These are phyloP conservation scores for Lepidonotus clava DNA, from an alignment of 2,888 invertebrate genomes.

Conservation along the genomic window DNA sequence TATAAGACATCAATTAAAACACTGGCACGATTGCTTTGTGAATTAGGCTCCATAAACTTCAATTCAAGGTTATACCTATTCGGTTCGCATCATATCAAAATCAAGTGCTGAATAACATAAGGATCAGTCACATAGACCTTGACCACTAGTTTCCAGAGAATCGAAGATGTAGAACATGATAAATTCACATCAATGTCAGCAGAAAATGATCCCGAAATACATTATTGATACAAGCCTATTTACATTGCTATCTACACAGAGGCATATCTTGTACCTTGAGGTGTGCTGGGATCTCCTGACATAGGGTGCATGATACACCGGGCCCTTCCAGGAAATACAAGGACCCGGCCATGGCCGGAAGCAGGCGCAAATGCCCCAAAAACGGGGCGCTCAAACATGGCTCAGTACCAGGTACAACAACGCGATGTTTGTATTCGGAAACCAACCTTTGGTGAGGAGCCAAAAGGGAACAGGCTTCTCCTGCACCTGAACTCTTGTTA, in stretches of 20 bases:
- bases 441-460: not conserved
- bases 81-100: too few species aligned
- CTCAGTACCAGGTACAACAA: constrained; percentile 33
- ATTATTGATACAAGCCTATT: not conserved
- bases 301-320: not conserved
- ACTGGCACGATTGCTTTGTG: too few species aligned
- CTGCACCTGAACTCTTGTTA: not conserved
- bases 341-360: not conserved
- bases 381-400: constrained; percentile 32
- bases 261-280: not conserved
- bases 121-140: too few species aligned
- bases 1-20: too few species aligned
- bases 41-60: too few species aligned
- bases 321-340: not conserved
- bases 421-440: constrained; percentile 22
- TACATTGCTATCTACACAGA: not conserved
- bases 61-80: too few species aligned
- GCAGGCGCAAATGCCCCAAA: not conserved
- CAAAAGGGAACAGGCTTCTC: not conserved
- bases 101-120: too few species aligned
- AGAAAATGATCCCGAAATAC: not conserved
- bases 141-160: too few species aligned
- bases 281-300: not conserved
- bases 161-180: not conserved
- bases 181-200: not conserved